Base-by-base conservation (phyloP, 23 tunicate species). In the Clavelina lepadiformis region DNA sequence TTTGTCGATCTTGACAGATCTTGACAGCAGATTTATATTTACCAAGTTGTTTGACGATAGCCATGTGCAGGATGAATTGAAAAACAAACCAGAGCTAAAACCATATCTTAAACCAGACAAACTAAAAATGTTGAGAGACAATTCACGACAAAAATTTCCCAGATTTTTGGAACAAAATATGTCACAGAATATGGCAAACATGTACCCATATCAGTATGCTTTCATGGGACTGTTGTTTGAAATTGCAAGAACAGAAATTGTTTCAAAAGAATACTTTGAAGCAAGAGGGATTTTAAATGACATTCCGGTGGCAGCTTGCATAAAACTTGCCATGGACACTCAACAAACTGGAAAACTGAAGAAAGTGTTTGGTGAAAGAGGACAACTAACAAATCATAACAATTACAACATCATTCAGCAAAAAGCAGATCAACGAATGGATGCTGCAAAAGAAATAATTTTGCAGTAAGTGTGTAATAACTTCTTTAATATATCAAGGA, bases 21-120 rank as follows among this genome's bases (percentile, higher is more conserved):
- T n/a, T n/a, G n/a, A n/a, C n/a, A n/a, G n/a, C n/a, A n/a, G 58
- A 52, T 52, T 7, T 28, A 52, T 52, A 28, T 52, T 52, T 52
- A 20, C 58, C 21, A 52, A 52, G 24, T 19, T 52, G 58, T 52
- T 52, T 19, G 58, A 52, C 24, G 58, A 52, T 52, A n/a, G n/a
- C n/a, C n/a, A n/a, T n/a, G n/a, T n/a, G n/a, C n/a, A n/a, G n/a
- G 58, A 7, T 52, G 58, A 52, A 52, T 26, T 52, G 21, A 19
- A 52, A 52, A 52, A 52, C 6, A 26, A 19, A 52, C 5, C 11
- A 7, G 6, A 52, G 21, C n/a, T 5, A 28, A 6, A 52, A 19
- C 11, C 49, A 41, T 52, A 19, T 8, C 28, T 20, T 28, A 7
- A 8, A 52, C n/a, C 11, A 52, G 58, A 52, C 21, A 52, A 7